These are phyloP conservation scores for Atrichornis clamosus DNA, from an alignment of 2,113 vertebrate genomes.

Conservation along the genomic window DNA sequence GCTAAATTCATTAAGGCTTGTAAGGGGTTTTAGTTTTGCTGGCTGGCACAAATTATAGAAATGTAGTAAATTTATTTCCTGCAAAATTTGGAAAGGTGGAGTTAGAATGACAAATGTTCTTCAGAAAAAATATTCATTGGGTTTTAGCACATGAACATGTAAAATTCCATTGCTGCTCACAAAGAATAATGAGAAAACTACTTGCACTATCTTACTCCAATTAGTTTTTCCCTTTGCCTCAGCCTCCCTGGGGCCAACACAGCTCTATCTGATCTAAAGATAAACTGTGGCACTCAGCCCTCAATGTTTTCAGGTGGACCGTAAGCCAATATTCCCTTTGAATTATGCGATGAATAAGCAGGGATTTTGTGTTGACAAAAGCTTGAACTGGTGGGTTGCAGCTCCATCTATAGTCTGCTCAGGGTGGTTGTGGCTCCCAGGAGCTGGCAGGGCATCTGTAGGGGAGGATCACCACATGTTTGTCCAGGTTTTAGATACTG, in stretches of 20 bases:
- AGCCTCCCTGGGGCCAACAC: neutral
- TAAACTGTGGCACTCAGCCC: neutral
- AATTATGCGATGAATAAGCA: neutral
- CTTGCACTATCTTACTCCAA: neutral
- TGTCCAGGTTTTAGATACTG: neutral
- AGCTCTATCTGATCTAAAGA: neutral
- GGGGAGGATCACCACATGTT: neutral
- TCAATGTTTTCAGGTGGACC: neutral
- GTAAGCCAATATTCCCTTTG: neutral
- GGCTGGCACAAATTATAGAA: neutral
- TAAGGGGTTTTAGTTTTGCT: neutral
- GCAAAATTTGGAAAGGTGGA: neutral
- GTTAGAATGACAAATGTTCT: neutral
- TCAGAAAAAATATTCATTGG: neutral
- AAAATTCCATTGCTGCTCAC: neutral
- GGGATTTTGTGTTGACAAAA: neutral
- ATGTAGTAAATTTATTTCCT: neutral
- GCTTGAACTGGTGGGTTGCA: neutral
- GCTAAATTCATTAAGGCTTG: slow-evolving; percentile 17
- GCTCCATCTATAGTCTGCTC: neutral
- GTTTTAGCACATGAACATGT: neutral
- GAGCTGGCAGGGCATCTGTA: neutral
- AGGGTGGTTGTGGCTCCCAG: neutral
- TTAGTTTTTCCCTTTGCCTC: neutral
- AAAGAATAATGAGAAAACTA: neutral